Evolutionary conservation across 2,797 vertebrate species (phyloP).

Genomic region (Synanceia verrucosa): DNA sequence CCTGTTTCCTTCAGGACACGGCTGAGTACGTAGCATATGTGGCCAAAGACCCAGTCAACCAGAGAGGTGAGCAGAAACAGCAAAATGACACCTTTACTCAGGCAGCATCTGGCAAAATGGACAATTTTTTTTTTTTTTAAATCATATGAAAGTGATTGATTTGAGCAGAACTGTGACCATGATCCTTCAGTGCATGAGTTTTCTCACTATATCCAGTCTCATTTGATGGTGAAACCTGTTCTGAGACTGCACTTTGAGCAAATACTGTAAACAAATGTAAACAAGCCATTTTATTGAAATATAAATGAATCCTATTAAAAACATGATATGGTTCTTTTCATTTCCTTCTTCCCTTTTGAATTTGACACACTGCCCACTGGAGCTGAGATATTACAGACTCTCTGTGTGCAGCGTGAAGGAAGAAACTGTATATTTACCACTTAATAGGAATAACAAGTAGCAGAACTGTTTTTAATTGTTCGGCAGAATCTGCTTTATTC

Average conservation of each 20-base stretch:
- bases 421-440: constrained; percentile 4
- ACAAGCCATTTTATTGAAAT: constrained; percentile 16
- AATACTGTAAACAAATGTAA: constrained; percentile 3
- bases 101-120: background rate
- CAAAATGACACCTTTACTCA: constrained; percentile 19
- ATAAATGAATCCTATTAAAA: constrained; percentile 28
- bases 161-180: background rate
- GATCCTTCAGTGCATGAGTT: background rate
- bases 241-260: constrained; percentile 11
- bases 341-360: constrained; percentile 16
- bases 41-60: constrained; percentile 99
- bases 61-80: constrained; percentile 88
- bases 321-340: constrained; percentile 15
- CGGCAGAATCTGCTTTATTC: constrained; percentile 3
- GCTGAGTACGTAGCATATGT: constrained; percentile 98
- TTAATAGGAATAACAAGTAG: constrained; percentile 4
- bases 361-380: constrained; percentile 8
- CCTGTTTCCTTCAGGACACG: constrained; percentile 87
- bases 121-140: background rate
- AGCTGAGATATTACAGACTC: constrained; percentile 16
- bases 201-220: background rate
- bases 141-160: background rate
- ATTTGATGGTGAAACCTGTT: background rate
- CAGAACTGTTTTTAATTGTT: background rate
- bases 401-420: constrained; percentile 3